Conservation (phyloP, 2,797 vertebrate species). For the Lophius americanus region DNA sequence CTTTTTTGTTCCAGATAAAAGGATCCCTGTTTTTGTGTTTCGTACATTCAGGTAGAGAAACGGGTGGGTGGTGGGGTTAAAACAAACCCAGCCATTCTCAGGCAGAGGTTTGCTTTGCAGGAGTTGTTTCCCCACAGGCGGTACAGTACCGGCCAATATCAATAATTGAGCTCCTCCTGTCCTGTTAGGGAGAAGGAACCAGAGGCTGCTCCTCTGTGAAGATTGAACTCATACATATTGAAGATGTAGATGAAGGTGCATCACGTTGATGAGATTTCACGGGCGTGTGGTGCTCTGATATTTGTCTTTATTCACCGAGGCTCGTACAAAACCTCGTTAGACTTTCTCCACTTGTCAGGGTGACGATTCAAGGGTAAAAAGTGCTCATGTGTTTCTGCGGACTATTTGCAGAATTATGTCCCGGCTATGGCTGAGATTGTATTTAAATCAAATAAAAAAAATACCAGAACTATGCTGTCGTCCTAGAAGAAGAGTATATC, state of each 20-base stretch:
- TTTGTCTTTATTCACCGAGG: conserved; percentile 12
- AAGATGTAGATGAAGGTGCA: conserved; percentile 43
- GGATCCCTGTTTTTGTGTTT: conserved; percentile 24
- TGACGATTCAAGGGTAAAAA: conserved; percentile 1
- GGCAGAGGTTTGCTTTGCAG: conserved; percentile 38
- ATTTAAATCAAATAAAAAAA: background rate
- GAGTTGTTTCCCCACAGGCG: conserved; percentile 37
- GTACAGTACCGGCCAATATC: conserved; percentile 68
- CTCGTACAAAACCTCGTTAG: background rate
- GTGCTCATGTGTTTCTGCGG: background rate
- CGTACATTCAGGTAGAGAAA: conserved; percentile 17
- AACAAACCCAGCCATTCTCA: conserved; percentile 1
- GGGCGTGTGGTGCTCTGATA: conserved; percentile 36
- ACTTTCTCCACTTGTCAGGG: background rate
- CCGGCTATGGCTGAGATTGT: background rate
- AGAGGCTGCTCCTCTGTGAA: conserved; percentile 59
- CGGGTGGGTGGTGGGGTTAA: conserved; percentile 18
- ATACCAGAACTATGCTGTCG: no score
- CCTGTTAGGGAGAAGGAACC: conserved; percentile 59
- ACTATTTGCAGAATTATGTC: no score
- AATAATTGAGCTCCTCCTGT: conserved; percentile 79
- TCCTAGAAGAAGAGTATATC: no score
- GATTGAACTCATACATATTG: conserved; percentile 78
- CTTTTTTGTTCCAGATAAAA: conserved; percentile 13
- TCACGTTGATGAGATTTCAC: conserved; percentile 46